phyloP scores from a whole-genome alignment of 2,797 vertebrate species.

The Crax fasciolata region DNA sequence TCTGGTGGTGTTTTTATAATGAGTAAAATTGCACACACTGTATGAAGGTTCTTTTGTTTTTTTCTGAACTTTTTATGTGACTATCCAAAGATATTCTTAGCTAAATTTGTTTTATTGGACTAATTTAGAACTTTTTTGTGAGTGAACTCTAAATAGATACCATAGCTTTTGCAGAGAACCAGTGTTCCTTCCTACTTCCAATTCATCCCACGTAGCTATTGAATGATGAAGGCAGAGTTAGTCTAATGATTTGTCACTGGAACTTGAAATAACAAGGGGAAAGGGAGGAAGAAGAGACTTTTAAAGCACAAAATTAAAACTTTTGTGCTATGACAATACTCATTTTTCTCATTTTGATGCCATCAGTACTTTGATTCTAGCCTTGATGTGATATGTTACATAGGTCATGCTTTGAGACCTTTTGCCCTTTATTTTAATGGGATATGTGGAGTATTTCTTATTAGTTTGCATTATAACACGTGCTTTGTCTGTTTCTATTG shows the following conservation, averaged over 20 bases:
- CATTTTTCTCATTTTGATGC: slow-evolving; percentile 48
- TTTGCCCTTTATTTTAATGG: neutral
- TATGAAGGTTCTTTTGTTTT: neutral
- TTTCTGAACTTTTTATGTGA: neutral
- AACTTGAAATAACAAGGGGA: slow-evolving; percentile 30
- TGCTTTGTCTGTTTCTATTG: neutral
- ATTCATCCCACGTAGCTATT: neutral
- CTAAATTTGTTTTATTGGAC: neutral
- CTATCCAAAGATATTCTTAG: neutral
- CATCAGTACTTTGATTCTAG: slow-evolving; percentile 1
- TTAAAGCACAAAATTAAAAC: slow-evolving; percentile 59
- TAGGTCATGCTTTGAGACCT: neutral
- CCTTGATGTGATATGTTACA: neutral
- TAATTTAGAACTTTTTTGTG: neutral
- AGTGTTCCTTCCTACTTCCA: neutral
- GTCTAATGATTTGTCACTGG: slow-evolving; percentile 21
- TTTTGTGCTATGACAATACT: slow-evolving; percentile 22
- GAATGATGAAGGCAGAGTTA: neutral
- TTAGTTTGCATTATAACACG: neutral
- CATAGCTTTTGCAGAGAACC: neutral
- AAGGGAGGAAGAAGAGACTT: slow-evolving; percentile 12
- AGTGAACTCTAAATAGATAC: neutral
- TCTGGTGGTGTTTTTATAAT: neutral
- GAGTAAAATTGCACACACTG: neutral
- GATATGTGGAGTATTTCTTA: neutral